Evolutionary conservation across 2,888 invertebrate genomes (phyloP).

Genomic region (Cosmia pyralina): DNA sequence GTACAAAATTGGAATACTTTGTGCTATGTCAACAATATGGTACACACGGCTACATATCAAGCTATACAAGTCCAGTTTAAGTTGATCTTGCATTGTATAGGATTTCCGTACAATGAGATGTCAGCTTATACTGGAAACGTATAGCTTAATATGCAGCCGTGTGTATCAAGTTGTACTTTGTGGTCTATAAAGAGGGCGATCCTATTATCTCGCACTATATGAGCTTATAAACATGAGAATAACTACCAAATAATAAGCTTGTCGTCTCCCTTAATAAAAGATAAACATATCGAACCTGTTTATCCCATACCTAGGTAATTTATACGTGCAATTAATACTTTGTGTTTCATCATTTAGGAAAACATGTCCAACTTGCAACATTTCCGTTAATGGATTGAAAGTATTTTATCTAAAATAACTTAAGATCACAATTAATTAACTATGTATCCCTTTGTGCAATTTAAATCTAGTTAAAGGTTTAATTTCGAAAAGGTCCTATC

Average conservation of each 20-base stretch:
- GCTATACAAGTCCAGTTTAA: no score
- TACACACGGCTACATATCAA: no score
- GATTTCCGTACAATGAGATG: no score
- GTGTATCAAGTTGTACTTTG: no score
- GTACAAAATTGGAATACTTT: not conserved
- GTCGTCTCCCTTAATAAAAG: no score
- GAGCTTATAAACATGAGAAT: not conserved
- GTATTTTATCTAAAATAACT: not conserved
- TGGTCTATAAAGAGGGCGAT: not conserved
- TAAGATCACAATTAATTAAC: not conserved
- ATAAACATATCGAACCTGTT: not conserved
- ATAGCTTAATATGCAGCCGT: no score
- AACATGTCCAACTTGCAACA: not conserved
- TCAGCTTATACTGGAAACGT: no score
- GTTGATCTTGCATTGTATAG: no score
- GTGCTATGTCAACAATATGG: not conserved
- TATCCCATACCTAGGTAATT: not conserved
- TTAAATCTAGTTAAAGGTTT: slow-evolving; percentile 6
- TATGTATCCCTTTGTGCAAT: slow-evolving; percentile 3
- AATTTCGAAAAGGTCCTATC: slow-evolving; percentile 13
- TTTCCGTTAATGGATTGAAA: not conserved
- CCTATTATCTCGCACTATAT: not conserved
- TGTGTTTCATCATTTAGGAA: not conserved
- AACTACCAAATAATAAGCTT: not conserved
- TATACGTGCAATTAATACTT: not conserved